Base-by-base conservation (phyloP, 2,888 invertebrate genomes). In the Caenorhabditis japonica region DNA sequence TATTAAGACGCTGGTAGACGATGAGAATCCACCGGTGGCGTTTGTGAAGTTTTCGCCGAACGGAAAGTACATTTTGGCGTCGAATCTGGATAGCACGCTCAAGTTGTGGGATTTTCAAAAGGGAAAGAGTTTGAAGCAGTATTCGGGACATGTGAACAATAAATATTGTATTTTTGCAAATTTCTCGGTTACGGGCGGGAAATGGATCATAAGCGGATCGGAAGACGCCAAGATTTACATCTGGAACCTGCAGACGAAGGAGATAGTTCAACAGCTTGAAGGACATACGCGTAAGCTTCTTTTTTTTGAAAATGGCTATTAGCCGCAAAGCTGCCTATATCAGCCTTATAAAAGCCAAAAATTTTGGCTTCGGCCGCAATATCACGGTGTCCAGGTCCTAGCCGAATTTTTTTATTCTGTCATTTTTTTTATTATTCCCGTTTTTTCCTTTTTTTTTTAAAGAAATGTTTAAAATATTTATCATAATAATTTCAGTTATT, bases 141-240 rank as follows among this genome's bases (percentile, higher is more conserved):
- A 99, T 88, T 93, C 93, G 0, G 97, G 97, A 4, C 99, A 99
- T 89, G 94, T 94, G 89, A 99, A 99, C 89, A 97, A 97, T 89
- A 99, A 99, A 88, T 99, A 96, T 89, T 99, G 99, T 89, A 95
- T 99, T 89, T 99, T 99, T 89, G 97, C 99, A 49, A 99, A 99
- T 89, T 99, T 99, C 89, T 99, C 97, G 34, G 97, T 99, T 7
- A 99, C 99, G 15, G 99, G 99, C 68, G 99, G 99, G 88, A 99
- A 99, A 94, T 99, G 99, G 99, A 99, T 99, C 88, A 97, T 99
- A 47, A 97, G 96, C 39, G 99, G 99, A n/a, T 97, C 97, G 4
- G 99, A 99, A 90, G 99, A 99, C 89, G 94, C 96, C 88, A 92
- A 94, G 91, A 95, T 99, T 0, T 99, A 97, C 88, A 96, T 99